Base-by-base conservation (phyloP, 1,140 invertebrate species). In the Neotoxoptera formosana region DNA sequence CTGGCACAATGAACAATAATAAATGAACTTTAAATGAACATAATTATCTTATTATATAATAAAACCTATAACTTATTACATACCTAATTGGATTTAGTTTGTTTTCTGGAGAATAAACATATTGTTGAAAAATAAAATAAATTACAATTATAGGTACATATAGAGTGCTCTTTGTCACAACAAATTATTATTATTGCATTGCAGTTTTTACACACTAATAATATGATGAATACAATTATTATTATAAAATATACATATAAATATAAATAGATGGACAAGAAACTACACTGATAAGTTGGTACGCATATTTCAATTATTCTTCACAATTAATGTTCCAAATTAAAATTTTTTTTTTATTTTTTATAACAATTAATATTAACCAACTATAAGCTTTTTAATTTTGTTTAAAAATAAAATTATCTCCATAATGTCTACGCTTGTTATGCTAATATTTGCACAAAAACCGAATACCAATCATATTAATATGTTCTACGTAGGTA, bases 101-200 rank as follows among this genome's bases (percentile, higher is more conserved):
- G n/a, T 87, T 47, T 47, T 47, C 3, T 34, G 23, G n/a, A n/a
- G n/a, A 25, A 30, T 23, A 41, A 41, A 41, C 11, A 41, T 8
- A 56, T 1, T 41, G 9, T 56, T 90, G 11, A 90, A 14, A 56
- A 56, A 90, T 60, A 90, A 87, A 90, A 90, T 90, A 60, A 60
- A 41, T 56, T 60, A 30, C 11, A 41, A 41, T 90, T 60, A 41
- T 41, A 51, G 48, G 0, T 51, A 41, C 17, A 21, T 36, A n/a
- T n/a, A n/a, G n/a, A 90, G 51, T 20, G 87, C 53, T 53, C 47
- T 48, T 47, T 0, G 14, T 20, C 86, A 47, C 23, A 87, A 87
- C 84, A 87, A 87, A n/a, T n/a, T n/a, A n/a, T 47, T 47, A 84
- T 36, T 14, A 81, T 81, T 36, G 34, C 76, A 47, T 47, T 51